Base-by-base conservation (phyloP, 1,140 invertebrate species). In the Brachionus koreanus region DNA sequence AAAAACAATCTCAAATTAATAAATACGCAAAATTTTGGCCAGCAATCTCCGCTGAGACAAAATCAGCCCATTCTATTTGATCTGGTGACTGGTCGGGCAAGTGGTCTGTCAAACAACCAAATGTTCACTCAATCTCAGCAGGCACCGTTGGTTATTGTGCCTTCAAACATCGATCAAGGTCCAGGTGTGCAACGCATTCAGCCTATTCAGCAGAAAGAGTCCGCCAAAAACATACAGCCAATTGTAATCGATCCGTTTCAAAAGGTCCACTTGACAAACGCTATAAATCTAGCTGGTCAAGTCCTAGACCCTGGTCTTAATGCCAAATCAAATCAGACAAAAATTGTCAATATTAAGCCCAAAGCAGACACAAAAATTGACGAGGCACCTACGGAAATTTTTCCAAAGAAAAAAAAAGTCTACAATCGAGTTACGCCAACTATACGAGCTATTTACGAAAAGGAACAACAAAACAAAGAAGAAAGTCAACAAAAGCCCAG, bases 361-460 rank as follows among this genome's bases (percentile, higher is more conserved):
- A 74, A 74, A 46, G 43, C 5, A 49, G 69, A 74, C 13, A 12
- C 19, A 23, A 74, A 43, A 74, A 49, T 46, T 16, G 69, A 74
- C 9, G 39, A 74, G 46, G 3, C 39, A 13, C 37, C 29, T 2
- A n/a, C 37, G n/a, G 65, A 69, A 69, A 69, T 69, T 37, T 69
- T 74, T 46, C 69, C 69, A 19, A 74, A 74, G n/a, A 74, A 74
- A n/a, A 74, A 74, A 74, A 74, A 74, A 19, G 39, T 74, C 19
- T 74, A 74, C 43, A 74, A 74, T 74, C 39, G 69, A 74, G 69
- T 74, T 43, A 74, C 69, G 5, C 69, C 69, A 25, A 74, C 69
- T 5, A 74, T 74, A 19, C 37, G 69, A 46, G 69, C 69, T n/a
- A 74, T 74, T 46, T 74, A 74, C 25, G 69, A 43, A 43, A 74